phyloP scores from a whole-genome alignment of 53 echinoderm and acorn worm genomes.

The Actinopyga echinites region DNA sequence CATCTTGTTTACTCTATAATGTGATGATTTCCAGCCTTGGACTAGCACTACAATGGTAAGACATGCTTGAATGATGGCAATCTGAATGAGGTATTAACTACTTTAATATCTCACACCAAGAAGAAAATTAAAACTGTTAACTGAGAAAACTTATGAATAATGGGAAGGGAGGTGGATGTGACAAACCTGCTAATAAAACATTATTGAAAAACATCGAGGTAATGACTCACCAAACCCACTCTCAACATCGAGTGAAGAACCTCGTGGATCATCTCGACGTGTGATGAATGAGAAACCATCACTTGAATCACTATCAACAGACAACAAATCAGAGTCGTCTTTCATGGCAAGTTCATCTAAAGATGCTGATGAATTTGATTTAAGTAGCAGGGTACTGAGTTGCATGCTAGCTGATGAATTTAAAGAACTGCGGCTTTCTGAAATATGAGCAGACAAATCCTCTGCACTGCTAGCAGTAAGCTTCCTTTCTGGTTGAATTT shows the following conservation, averaged over 20 bases:
- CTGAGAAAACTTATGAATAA: no score
- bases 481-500: not conserved
- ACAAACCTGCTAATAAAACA: no score
- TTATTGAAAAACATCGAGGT: no score
- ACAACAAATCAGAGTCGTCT: constrained; percentile 78
- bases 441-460: not conserved
- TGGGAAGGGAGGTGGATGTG: no score
- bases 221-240: constrained; percentile 76
- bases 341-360: constrained; percentile 68
- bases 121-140: no score
- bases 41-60: no score
- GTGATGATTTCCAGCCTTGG: no score
- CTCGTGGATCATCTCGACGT: not conserved
- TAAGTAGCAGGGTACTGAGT: constrained; percentile 1
- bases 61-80: no score
- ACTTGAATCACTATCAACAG: constrained; percentile 92
- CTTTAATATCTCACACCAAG: no score
- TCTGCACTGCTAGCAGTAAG: not conserved
- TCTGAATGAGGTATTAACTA: no score
- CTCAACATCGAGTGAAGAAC: constrained; percentile 61
- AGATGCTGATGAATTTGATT: constrained; percentile 56
- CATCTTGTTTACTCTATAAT: no score
- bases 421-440: constrained; percentile 13
- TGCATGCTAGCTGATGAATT: constrained; percentile 25
- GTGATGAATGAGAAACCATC: constrained; percentile 70